Evolutionary conservation across 2,888 invertebrate species (phyloP).

Genomic region (Pyrochroa serraticornis): DNA sequence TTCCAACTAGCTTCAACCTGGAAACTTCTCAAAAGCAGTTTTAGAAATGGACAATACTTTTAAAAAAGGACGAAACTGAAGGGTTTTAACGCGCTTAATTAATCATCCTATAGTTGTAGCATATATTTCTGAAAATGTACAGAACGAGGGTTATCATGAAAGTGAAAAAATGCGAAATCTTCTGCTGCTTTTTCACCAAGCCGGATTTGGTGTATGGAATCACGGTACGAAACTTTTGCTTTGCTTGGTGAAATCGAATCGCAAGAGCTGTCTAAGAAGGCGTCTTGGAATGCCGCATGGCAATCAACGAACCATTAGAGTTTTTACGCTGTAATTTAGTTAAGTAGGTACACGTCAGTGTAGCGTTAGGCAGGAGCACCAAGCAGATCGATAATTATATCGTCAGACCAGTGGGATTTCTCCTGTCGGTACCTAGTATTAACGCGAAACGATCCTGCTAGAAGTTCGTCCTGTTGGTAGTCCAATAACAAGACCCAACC

Average conservation of each 20-base stretch:
- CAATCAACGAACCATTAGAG: conserved; percentile 29
- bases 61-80: too few relatives aligned
- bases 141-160: too few relatives aligned
- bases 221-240: too few relatives aligned
- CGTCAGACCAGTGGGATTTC: conserved; percentile 28
- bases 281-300: conserved; percentile 28
- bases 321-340: conserved; percentile 31
- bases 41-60: too few relatives aligned
- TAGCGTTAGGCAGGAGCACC: conserved; percentile 20
- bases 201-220: too few relatives aligned
- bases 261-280: conserved; percentile 21
- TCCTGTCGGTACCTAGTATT: conserved; percentile 30
- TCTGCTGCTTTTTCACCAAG: too few relatives aligned
- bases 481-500: not conserved
- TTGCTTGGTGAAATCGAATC: not conserved
- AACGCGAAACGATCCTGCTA: conserved; percentile 14
- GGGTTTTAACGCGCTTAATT: too few relatives aligned
- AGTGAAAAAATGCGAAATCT: too few relatives aligned
- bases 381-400: conserved; percentile 31
- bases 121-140: too few relatives aligned
- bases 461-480: conserved; percentile 9
- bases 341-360: conserved; percentile 32
- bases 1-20: too few relatives aligned
- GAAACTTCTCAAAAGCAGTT: too few relatives aligned
- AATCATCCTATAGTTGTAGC: too few relatives aligned